Percentiles rank a stretch among this genome's conserved stretches.
phyloP scores from a whole-genome alignment of 2,888 invertebrate genomes.

The Drosophila monieri region DNA sequence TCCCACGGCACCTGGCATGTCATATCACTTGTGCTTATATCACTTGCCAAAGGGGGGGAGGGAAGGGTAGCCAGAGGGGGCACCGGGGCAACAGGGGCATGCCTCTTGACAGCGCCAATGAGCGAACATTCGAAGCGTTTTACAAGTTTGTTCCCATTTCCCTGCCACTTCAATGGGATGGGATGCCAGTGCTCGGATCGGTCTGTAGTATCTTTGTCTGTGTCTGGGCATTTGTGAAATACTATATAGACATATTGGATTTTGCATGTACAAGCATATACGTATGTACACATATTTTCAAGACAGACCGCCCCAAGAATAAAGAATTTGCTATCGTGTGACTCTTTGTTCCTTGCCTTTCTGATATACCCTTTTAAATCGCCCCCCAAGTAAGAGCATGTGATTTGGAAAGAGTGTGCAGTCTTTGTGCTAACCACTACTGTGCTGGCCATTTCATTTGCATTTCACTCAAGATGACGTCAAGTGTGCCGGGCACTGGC shows the following conservation, averaged over 20 bases:
- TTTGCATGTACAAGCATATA: slow-evolving; percentile 50
- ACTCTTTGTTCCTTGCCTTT: slow-evolving; percentile 7
- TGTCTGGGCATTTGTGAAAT: slow-evolving; percentile 67
- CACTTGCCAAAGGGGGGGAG: slow-evolving; percentile 14
- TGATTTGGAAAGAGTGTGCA: not conserved
- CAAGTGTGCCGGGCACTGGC: slow-evolving; percentile 57
- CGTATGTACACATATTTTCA: slow-evolving; percentile 25
- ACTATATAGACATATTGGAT: slow-evolving; percentile 78
- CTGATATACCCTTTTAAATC: too few relatives aligned
- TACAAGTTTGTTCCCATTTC: slow-evolving; percentile 83
- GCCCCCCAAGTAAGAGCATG: not conserved
- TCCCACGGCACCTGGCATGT: slow-evolving; percentile 81
- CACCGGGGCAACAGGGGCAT: slow-evolving; percentile 25
- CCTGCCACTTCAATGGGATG: slow-evolving; percentile 18
- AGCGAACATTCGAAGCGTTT: slow-evolving; percentile 83
- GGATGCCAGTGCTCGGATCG: slow-evolving; percentile 24
- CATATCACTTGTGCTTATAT: slow-evolving; percentile 76
- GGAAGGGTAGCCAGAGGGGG: slow-evolving; percentile 1
- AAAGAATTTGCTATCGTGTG: slow-evolving; percentile 34
- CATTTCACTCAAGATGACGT: slow-evolving; percentile 80
- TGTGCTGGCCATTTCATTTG: slow-evolving; percentile 55
- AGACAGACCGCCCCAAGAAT: slow-evolving; percentile 40
- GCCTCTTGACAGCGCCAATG: slow-evolving; percentile 83
- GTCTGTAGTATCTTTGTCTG: slow-evolving; percentile 38
- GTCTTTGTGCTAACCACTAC: not conserved